Evolutionary conservation across 2,888 invertebrate genomes (phyloP).

Genomic region (Lochmaea crataegi): DNA sequence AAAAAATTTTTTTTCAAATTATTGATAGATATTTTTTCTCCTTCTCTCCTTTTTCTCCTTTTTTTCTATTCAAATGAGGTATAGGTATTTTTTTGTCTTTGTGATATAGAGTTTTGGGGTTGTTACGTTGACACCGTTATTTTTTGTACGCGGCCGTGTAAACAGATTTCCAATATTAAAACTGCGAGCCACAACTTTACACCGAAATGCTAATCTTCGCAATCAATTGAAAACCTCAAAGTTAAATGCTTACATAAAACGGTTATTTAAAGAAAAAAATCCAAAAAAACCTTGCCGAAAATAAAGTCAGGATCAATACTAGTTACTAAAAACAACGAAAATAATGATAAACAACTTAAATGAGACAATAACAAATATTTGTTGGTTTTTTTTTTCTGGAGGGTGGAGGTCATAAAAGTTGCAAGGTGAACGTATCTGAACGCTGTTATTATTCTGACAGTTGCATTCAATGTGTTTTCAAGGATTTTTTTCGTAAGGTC

Average conservation of each 20-base stretch:
- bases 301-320: too few species aligned
- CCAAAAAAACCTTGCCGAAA: background rate
- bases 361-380: constrained; percentile 10
- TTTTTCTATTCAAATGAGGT: too few species aligned
- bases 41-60: too few species aligned
- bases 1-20: too few species aligned
- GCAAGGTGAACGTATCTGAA: constrained; percentile 4
- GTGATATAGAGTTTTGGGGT: background rate
- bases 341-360: background rate
- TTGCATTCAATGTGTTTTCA: constrained; percentile 2
- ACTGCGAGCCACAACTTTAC: background rate
- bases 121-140: background rate
- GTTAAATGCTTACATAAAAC: constrained; percentile 14
- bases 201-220: background rate
- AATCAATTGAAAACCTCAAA: constrained; percentile 10
- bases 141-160: background rate
- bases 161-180: background rate
- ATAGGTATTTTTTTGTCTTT: too few species aligned
- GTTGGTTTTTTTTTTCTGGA: background rate
- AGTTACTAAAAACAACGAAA: background rate
- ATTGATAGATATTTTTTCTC: too few species aligned
- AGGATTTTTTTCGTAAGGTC: background rate
- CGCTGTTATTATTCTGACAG: constrained; percentile 2
- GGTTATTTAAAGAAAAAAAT: too few species aligned
- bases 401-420: background rate